Conservation (phyloP, 2,888 invertebrate species). For the Epicampocera succincta region DNA sequence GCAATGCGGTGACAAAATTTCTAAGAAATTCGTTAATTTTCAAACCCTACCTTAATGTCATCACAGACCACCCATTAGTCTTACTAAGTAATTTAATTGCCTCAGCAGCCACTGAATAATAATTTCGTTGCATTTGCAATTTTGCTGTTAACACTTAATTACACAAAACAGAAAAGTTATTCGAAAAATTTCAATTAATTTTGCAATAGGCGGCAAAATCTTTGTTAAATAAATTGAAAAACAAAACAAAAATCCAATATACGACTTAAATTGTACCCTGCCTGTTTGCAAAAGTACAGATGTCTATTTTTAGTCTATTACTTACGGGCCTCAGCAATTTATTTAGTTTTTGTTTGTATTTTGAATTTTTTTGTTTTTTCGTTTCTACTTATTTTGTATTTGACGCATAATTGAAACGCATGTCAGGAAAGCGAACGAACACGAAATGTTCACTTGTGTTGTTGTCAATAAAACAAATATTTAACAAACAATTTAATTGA, state of each 20-base stretch:
- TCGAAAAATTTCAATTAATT: constrained; percentile 65
- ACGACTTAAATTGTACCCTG: constrained; percentile 8
- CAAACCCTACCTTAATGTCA: constrained; percentile 45
- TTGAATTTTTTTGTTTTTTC: no score
- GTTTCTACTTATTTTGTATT: constrained; percentile 46
- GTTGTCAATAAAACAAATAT: constrained; percentile 56
- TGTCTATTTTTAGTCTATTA: constrained; percentile 27
- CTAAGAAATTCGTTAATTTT: constrained; percentile 37
- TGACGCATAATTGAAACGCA: constrained; percentile 77
- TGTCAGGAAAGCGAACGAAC: constrained; percentile 72
- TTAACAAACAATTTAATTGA: constrained; percentile 70
- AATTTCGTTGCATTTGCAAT: constrained; percentile 37
- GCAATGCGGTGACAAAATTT: constrained; percentile 22
- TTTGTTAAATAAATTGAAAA: constrained; percentile 18
- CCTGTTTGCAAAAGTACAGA: background rate
- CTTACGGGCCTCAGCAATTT: constrained; percentile 1
- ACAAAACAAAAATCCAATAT: background rate
- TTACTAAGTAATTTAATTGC: constrained; percentile 72
- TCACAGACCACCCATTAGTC: constrained; percentile 41
- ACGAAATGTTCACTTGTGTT: constrained; percentile 43
- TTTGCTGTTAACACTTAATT: constrained; percentile 51
- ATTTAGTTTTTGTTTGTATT: background rate
- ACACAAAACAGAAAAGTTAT: constrained; percentile 58
- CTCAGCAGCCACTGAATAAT: constrained; percentile 69
- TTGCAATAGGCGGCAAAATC: constrained; percentile 54